Percentiles rank a stretch among this genome's conserved stretches.
These are phyloP conservation scores for Drosophila tani DNA, from an alignment of 1,140 invertebrate species.

Conservation along the genomic window DNA sequence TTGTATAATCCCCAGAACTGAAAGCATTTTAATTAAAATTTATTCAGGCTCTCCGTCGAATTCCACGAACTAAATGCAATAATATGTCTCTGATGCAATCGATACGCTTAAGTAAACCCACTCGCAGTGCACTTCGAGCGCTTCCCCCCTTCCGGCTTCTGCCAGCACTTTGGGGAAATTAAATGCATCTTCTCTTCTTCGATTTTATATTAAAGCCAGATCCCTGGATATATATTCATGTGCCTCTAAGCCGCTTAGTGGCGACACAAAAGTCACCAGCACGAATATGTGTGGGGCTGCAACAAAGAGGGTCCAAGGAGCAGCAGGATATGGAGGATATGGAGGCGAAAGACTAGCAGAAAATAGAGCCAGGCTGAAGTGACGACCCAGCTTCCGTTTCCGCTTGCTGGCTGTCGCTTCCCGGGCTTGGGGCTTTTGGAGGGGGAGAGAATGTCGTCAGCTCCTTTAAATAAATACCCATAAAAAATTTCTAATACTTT, in stretches of 20 bases:
- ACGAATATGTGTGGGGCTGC: not conserved
- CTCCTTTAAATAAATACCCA: constrained; percentile 25
- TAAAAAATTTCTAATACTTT: constrained; percentile 26
- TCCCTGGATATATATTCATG: not conserved
- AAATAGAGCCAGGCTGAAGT: constrained; percentile 4
- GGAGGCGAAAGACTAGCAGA: not conserved
- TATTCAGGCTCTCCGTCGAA: not conserved
- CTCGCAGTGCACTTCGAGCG: constrained; percentile 5
- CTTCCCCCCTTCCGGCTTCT: not conserved
- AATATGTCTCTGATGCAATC: too few relatives aligned
- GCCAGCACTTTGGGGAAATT: constrained; percentile 17
- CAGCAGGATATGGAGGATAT: too few relatives aligned
- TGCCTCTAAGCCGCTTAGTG: constrained; percentile 33
- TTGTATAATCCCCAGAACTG: too few relatives aligned
- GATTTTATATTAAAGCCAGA: constrained; percentile 2
- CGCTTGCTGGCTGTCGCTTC: not conserved
- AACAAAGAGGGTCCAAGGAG: not conserved
- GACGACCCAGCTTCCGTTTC: constrained; percentile 47
- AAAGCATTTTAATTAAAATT: too few relatives aligned
- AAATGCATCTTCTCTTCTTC: constrained; percentile 21
- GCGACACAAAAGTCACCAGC: constrained; percentile 35
- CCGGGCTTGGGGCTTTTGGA: not conserved
- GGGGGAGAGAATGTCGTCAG: constrained; percentile 2
- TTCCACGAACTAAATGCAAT: not conserved
- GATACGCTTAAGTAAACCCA: not conserved